These are phyloP conservation scores for Anthophora plumipes DNA, from an alignment of 2,888 invertebrate species.

Conservation along the genomic window DNA sequence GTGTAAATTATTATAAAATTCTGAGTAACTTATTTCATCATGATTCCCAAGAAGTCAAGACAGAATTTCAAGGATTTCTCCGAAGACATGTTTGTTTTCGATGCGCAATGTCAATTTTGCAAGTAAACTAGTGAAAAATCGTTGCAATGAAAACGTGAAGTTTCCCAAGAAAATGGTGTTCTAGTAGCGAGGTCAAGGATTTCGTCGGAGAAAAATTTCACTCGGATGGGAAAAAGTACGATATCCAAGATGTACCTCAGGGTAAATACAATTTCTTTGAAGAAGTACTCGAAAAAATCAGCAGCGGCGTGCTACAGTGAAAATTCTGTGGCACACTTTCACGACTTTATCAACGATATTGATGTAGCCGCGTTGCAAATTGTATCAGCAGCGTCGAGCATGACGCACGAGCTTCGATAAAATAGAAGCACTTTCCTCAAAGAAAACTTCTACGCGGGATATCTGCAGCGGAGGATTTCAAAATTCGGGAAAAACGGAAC, in stretches of 20 bases:
- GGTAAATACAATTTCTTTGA: slow-evolving; percentile 36
- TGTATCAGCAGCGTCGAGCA: slow-evolving; percentile 1
- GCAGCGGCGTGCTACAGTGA: not conserved
- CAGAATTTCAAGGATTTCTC: too few relatives aligned
- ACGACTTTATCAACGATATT: slow-evolving; percentile 33
- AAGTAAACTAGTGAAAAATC: not conserved
- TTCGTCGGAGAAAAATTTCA: not conserved
- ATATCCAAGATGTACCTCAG: not conserved
- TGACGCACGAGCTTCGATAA: slow-evolving; percentile 7
- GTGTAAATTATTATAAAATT: too few relatives aligned
- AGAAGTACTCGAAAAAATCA: slow-evolving; percentile 24
- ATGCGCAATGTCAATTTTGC: not conserved
- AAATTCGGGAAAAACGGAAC: slow-evolving; percentile 7
- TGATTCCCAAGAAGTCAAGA: too few relatives aligned
- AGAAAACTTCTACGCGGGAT: not conserved
- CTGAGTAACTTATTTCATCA: too few relatives aligned
- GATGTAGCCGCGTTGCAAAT: slow-evolving; percentile 29
- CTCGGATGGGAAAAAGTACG: not conserved
- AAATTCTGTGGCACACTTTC: slow-evolving; percentile 18
- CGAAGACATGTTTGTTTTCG: not conserved
- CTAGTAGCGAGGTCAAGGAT: not conserved
- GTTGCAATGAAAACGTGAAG: slow-evolving; percentile 5
- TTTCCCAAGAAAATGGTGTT: not conserved
- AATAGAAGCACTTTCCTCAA: slow-evolving; percentile 14
- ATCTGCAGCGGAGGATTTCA: not conserved